A percentile compares a stretch with the other conserved stretches of the same genome.
phyloP scores from a whole-genome alignment of 92 coral and sea anemone genomes.

The Bergia sp. region DNA sequence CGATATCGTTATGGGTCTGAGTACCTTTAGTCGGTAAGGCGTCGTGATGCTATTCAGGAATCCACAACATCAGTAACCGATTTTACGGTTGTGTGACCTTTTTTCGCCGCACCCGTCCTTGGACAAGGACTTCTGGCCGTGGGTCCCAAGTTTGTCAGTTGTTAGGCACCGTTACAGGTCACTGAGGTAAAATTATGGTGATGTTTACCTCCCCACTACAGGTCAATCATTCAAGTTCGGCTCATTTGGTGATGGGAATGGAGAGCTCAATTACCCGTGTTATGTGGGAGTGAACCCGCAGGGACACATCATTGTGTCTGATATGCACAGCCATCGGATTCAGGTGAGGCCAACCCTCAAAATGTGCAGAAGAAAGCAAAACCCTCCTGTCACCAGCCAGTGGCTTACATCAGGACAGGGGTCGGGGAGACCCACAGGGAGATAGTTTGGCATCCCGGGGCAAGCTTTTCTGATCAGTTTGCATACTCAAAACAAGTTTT shows the following conservation, averaged over 20 bases:
- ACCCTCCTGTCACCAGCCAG: neutral
- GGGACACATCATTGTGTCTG: constrained; percentile 96
- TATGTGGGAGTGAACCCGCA: constrained; percentile 94
- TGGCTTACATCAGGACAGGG: no score
- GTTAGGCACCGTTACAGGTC: neutral
- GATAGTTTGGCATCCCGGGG: no score
- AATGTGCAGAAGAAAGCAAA: neutral
- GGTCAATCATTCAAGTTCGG: constrained; percentile 99
- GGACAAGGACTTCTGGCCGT: no score
- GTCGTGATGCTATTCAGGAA: neutral
- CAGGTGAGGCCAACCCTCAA: constrained; percentile 62
- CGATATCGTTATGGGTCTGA: neutral
- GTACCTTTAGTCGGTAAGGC: neutral
- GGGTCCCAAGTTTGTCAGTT: no score
- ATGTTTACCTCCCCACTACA: constrained; percentile 15
- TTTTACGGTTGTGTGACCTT: neutral
- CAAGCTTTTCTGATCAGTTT: no score
- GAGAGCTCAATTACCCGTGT: constrained; percentile 96
- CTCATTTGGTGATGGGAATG: constrained; percentile 96
- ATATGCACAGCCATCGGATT: constrained; percentile 99
- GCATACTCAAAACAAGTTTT: no score
- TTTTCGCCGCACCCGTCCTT: neutral
- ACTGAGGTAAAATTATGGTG: neutral
- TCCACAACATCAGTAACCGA: no score
- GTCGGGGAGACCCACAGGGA: no score